Evolutionary conservation across 2,113 vertebrate species (phyloP), one percentile per base, ranked within the genome.

Genomic region (Chaetodon trifascialis): DNA sequence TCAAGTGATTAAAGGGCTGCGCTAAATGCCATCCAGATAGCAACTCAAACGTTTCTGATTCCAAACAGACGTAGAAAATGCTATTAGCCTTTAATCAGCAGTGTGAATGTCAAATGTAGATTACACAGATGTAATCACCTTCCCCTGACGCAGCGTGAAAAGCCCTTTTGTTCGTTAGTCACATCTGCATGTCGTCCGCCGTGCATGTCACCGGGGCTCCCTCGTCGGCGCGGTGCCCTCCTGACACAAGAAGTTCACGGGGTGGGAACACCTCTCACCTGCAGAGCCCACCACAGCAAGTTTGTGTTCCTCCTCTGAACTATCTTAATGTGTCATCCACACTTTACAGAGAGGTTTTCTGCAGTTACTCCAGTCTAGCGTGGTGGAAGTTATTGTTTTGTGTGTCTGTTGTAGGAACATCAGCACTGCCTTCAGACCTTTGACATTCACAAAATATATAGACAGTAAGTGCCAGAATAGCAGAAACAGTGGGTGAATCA

Each of bases 61-160:
- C 47, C 67, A 79, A 89, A 86, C 79, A 80, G 63, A 83, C 81
- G 76, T 64, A 90, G 87, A 90, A 93, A 93, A 87, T 73, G 87
- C 88, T 91, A 92, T 91, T 86, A 62, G 69, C 82, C 82, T 82
- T 85, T 87, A 81, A 91, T 93, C 92, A 65, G 21, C 84, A 15
- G 62, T 68, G 85, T 91, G 85, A 95, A 95, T 95, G 93, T 94
- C 94, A 95, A 90, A 88, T 86, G 90, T 80, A 93, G 91, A 93
- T 94, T 85, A 90, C 78, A 83, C 65, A 85, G 90, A 95, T 91
- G 86, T 38, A 89, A 92, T 93, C 91, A 51, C 19, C 72, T 1
- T 82, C 86, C 88, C 81, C 67, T 51, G 75, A 79, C 16, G 63
- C 76, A 56, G 85, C n/a, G 3, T 14, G 16, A 62, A 82, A 85